These are phyloP conservation scores for Temnothorax rugatulus DNA, from an alignment of 2,888 invertebrate genomes.

Conservation along the genomic window DNA sequence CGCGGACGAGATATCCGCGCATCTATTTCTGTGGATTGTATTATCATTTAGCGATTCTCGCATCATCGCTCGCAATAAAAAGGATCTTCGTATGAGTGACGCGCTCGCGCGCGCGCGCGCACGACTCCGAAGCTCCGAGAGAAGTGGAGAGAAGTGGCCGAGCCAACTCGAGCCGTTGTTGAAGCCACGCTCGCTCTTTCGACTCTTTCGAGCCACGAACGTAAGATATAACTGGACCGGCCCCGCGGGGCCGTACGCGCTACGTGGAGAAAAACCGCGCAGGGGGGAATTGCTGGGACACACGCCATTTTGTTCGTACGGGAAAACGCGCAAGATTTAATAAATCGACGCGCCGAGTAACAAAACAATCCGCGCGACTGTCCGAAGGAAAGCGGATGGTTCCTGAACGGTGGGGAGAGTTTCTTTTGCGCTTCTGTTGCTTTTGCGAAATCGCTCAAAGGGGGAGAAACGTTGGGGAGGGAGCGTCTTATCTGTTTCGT, in stretches of 20 bases:
- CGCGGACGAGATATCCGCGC: not conserved
- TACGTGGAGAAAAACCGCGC: not conserved
- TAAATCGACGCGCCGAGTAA: not conserved
- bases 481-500: not conserved
- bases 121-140: conserved; percentile 17
- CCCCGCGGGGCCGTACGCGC: not conserved
- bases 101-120: conserved; percentile 2
- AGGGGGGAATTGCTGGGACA: not conserved
- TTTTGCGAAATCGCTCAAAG: not conserved
- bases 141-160: conserved; percentile 60
- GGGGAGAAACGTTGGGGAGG: not conserved
- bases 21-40: conserved; percentile 31
- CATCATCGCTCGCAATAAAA: conserved; percentile 45
- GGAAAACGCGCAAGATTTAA: conserved; percentile 26
- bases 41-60: conserved; percentile 20
- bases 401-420: not conserved
- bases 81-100: conserved; percentile 11
- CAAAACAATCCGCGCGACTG: not conserved
- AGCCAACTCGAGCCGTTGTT: conserved; percentile 10
- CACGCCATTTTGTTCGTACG: conserved; percentile 7
- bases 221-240: conserved; percentile 13
- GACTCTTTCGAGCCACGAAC: conserved; percentile 28
- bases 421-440: conserved; percentile 6
- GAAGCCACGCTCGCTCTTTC: conserved; percentile 46
- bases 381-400: not conserved